Evolutionary conservation across 2,113 vertebrate species (phyloP).

Genomic region (Pachyramphus minor): DNA sequence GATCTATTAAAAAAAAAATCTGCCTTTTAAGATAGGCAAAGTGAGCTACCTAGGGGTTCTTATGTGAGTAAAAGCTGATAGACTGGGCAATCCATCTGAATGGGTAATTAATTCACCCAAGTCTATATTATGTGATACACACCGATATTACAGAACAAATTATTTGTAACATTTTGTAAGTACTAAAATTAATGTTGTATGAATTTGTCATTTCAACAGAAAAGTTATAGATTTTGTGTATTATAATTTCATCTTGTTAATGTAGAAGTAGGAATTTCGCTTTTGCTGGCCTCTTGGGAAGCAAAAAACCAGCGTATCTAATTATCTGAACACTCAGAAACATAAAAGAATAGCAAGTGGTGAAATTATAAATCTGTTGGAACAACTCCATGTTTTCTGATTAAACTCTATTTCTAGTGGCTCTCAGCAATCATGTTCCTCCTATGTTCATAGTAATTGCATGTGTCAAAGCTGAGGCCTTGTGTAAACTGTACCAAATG

Average conservation of each 20-base stretch:
- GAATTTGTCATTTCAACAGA: slow-evolving; percentile 72
- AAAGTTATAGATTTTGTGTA: slow-evolving; percentile 72
- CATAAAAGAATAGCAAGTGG: slow-evolving; percentile 77
- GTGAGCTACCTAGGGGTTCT: not conserved
- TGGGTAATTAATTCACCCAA: slow-evolving; percentile 69
- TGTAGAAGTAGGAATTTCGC: slow-evolving; percentile 75
- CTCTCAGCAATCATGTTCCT: slow-evolving; percentile 79
- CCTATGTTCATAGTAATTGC: slow-evolving; percentile 83
- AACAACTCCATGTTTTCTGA: slow-evolving; percentile 78
- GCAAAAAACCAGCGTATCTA: slow-evolving; percentile 75
- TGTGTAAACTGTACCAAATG: slow-evolving; percentile 76
- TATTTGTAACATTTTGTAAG: slow-evolving; percentile 75
- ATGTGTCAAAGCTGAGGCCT: slow-evolving; percentile 81
- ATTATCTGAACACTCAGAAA: slow-evolving; percentile 80
- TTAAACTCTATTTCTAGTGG: slow-evolving; percentile 80
- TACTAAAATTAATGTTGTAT: slow-evolving; percentile 75
- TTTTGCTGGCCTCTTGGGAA: slow-evolving; percentile 74
- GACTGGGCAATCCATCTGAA: slow-evolving; percentile 5
- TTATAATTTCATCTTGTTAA: slow-evolving; percentile 81
- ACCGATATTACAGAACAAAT: slow-evolving; percentile 43
- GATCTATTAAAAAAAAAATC: not conserved
- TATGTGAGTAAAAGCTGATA: not conserved
- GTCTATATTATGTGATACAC: slow-evolving; percentile 15
- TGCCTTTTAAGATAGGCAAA: not conserved
- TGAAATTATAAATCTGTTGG: slow-evolving; percentile 80